phyloP scores from a whole-genome alignment of 2,113 vertebrate genomes.

The Edolisoma coerulescens region DNA sequence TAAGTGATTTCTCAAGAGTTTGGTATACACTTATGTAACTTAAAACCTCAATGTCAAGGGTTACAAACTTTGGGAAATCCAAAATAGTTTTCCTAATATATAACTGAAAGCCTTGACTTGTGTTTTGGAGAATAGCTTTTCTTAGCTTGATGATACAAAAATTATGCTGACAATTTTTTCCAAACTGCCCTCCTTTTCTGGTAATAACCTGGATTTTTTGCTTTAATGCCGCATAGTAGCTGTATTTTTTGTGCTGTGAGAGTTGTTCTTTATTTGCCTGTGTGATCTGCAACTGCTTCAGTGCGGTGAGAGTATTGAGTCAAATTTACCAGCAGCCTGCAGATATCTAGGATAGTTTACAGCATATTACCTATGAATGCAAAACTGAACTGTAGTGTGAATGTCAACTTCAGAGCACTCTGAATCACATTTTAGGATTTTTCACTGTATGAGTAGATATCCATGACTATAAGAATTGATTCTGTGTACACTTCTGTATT shows the following conservation, averaged over 20 bases:
- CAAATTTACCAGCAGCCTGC: not conserved
- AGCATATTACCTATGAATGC: not conserved
- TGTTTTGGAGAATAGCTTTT: not conserved
- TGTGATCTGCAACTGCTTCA: not conserved
- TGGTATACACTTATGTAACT: not conserved
- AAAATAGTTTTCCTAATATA: not conserved
- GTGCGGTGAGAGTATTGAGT: not conserved
- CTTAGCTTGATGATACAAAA: not conserved
- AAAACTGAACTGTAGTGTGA: not conserved
- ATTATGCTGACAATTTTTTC: not conserved
- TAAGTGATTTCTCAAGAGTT: not conserved
- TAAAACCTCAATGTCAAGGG: not conserved
- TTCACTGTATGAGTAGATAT: not conserved
- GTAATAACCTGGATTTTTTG: not conserved
- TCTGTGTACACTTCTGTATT: not conserved
- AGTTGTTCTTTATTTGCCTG: not conserved
- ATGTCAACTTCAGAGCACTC: not conserved
- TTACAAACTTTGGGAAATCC: not conserved
- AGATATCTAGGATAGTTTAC: not conserved
- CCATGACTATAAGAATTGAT: not conserved
- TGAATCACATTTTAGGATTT: not conserved
- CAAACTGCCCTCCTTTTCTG: not conserved
- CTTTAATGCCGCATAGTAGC: not conserved
- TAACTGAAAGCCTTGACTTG: not conserved
- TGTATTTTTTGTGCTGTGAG: not conserved